These are phyloP conservation scores for Hypsopygia costalis DNA, from an alignment of 2,888 invertebrate species.

Conservation along the genomic window DNA sequence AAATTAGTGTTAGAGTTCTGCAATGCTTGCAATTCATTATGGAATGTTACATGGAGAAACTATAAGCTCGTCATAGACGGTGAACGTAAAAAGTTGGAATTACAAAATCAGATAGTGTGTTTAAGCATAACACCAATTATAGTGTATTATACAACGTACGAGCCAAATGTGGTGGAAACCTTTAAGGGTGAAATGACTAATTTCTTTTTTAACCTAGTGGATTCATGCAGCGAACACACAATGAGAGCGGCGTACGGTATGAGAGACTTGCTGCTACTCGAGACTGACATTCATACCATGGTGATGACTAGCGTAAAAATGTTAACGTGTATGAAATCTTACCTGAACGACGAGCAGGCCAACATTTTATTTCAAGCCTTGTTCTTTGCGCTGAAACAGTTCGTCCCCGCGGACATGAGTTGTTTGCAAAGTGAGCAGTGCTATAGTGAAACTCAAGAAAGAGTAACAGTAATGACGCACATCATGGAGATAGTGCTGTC, in stretches of 20 bases:
- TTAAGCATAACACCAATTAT: constrained; percentile 83
- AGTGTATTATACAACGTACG: constrained; percentile 49
- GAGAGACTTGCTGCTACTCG: constrained; percentile 75
- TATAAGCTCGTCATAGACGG: constrained; percentile 31
- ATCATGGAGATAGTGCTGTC: constrained; percentile 83
- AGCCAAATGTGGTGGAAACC: constrained; percentile 23
- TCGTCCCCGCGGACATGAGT: constrained; percentile 46
- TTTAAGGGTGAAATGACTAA: constrained; percentile 76
- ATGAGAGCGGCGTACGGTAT: constrained; percentile 80
- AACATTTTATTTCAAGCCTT: constrained; percentile 83
- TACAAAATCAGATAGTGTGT: constrained; percentile 82
- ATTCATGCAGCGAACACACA: constrained; percentile 83
- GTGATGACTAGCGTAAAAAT: constrained; percentile 78
- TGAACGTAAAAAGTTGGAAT: constrained; percentile 41
- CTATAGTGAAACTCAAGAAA: constrained; percentile 50
- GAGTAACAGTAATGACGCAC: constrained; percentile 79
- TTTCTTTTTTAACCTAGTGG: constrained; percentile 81
- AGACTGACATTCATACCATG: constrained; percentile 47
- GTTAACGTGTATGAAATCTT: constrained; percentile 77
- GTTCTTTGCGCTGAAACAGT: constrained; percentile 81
- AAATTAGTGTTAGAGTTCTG: constrained; percentile 53
- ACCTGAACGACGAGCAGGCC: constrained; percentile 81
- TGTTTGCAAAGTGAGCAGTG: constrained; percentile 29
- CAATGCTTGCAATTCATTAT: constrained; percentile 48
- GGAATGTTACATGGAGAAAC: constrained; percentile 42